Evolutionary conservation across 1,140 invertebrate genomes (phyloP).

Genomic region (Phymastichus coffea): DNA sequence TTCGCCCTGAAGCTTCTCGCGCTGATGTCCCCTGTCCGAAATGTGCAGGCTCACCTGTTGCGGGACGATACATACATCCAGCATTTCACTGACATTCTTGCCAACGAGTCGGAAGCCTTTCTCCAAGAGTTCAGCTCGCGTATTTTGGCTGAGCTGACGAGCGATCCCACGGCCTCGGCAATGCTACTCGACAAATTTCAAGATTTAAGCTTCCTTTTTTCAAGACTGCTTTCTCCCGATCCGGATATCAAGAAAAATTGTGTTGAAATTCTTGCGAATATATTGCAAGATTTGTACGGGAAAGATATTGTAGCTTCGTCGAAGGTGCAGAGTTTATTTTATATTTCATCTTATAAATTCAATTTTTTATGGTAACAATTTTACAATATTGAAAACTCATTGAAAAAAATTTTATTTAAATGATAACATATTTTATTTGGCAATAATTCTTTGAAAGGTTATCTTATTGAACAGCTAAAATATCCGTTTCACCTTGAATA

Average conservation of each 20-base stretch:
- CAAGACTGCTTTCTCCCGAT: conserved; percentile 38
- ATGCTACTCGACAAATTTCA: not conserved
- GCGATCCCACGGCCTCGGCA: conserved; percentile 30
- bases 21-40: conserved; percentile 41
- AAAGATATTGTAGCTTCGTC: conserved; percentile 23
- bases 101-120: conserved; percentile 39
- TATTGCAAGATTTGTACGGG: conserved; percentile 39
- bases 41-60: conserved; percentile 36
- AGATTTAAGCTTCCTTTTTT: conserved; percentile 29
- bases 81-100: conserved; percentile 34
- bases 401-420: too few relatives aligned
- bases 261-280: conserved; percentile 44
- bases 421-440: too few relatives aligned
- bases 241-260: conserved; percentile 48
- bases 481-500: too few relatives aligned
- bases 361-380: too few relatives aligned
- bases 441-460: too few relatives aligned
- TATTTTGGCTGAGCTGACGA: conserved; percentile 43
- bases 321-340: conserved; percentile 31
- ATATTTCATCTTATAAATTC: too few relatives aligned
- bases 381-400: too few relatives aligned
- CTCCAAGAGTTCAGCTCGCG: conserved; percentile 48
- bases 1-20: conserved; percentile 45
- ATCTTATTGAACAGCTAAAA: too few relatives aligned
- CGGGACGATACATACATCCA: conserved; percentile 34